Conservation (phyloP, 2,113 vertebrate species). For the Paradisaea rubra region DNA sequence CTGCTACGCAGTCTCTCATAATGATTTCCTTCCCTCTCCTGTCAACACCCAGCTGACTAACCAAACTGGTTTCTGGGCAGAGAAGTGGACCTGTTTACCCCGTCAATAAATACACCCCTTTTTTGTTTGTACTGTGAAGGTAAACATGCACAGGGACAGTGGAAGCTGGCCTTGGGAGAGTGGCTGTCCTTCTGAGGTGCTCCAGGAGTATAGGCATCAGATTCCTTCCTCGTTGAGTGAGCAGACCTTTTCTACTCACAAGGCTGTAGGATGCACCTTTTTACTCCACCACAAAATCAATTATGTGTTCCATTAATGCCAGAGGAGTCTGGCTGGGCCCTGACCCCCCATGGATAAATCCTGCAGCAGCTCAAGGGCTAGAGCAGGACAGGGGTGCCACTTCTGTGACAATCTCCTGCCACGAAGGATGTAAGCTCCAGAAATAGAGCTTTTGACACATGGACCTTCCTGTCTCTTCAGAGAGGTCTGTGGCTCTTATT, state of each 20-base stretch:
- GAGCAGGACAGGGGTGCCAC: background rate
- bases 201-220: background rate
- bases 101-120: background rate
- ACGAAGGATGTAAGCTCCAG: background rate
- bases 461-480: background rate
- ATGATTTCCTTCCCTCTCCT: slow-evolving; percentile 38
- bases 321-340: background rate
- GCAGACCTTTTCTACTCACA: background rate
- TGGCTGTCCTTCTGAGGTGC: background rate
- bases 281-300: background rate
- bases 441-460: background rate
- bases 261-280: background rate
- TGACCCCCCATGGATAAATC: rapidly evolving
- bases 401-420: background rate
- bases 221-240: background rate
- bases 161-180: background rate
- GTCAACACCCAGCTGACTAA: slow-evolving; percentile 60
- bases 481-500: background rate
- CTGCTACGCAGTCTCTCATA: slow-evolving; percentile 32
- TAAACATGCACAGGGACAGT: background rate
- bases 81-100: slow-evolving; percentile 17
- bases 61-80: slow-evolving; percentile 38
- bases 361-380: background rate
- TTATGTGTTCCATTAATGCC: background rate
- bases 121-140: background rate